Base-by-base conservation (phyloP, 2,113 vertebrate species). In the Vireo altiloquus region DNA sequence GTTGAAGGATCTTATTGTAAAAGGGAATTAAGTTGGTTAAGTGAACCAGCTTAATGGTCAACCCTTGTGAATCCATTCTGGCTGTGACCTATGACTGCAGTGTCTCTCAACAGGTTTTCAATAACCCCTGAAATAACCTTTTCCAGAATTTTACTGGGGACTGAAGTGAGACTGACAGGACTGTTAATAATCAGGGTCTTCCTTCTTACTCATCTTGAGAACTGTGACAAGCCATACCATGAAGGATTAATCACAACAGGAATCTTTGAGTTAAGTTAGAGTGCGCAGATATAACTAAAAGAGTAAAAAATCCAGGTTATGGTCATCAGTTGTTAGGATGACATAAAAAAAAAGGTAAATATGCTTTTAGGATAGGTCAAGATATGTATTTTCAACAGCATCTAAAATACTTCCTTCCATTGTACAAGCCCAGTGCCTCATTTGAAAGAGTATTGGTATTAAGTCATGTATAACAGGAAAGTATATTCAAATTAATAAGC, bases 21-120 rank as follows among this genome's bases (percentile, higher is more conserved):
- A 85, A 72, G 22, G 9, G 30, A 66, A 56, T 28, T n/a, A 75
- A 53, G 5, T 4, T 56, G 7, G 3, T 57, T 72, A 78, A 71
- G 12, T 9, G 19, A 37, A 63, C n/a, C 9, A 35, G 9, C 13
- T 20, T 54, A 47, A 14, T 30, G n/a, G 6, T 52, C 56, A 47
- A 22, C 4, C 1, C 4, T 47, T 1, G 1, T 56, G 52, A 77
- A 12, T 35, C 47, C 0, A 0, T 71, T 15, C 9, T 82, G 57
- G 15, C 21, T 81, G 30, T 66, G 28, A 44, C 18, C 28, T 71
- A 14, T 30, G 24, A 70, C 40, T 35, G 6, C 12, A 6, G 18
- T 44, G 20, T 31, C 7, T 77, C 50, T 76, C 23, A 40, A 71
- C 13, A 23, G 10, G 33, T 81, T 76, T 71, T 81, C 22, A 61